These are phyloP conservation scores for Callimorpha dominula DNA, from an alignment of 2,888 invertebrate genomes.

Conservation along the genomic window DNA sequence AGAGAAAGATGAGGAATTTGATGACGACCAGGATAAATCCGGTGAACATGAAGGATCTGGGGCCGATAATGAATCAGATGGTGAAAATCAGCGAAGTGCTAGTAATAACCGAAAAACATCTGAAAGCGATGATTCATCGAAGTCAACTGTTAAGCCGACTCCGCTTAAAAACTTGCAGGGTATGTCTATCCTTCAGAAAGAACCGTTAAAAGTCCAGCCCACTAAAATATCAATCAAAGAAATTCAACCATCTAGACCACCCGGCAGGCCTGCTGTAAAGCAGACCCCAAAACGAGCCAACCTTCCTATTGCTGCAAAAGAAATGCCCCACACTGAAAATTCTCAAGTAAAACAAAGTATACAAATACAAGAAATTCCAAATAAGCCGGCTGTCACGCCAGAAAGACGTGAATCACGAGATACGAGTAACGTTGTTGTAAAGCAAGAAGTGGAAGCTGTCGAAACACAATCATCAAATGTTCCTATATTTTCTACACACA, in stretches of 20 bases:
- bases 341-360: slow-evolving; percentile 22
- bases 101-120: slow-evolving; percentile 50
- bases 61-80: slow-evolving; percentile 59
- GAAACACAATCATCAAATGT: slow-evolving; percentile 56
- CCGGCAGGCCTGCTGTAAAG: slow-evolving; percentile 73
- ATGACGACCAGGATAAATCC: slow-evolving; percentile 60
- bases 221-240: slow-evolving; percentile 55
- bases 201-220: slow-evolving; percentile 27
- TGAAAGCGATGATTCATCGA: slow-evolving; percentile 61
- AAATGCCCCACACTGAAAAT: slow-evolving; percentile 50
- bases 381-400: slow-evolving; percentile 28
- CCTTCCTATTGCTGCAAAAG: slow-evolving; percentile 56
- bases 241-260: slow-evolving; percentile 51
- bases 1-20: slow-evolving; percentile 62
- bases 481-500: slow-evolving; percentile 72
- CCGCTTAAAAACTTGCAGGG: slow-evolving; percentile 63
- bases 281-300: slow-evolving; percentile 79
- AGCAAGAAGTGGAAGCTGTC: slow-evolving; percentile 69
- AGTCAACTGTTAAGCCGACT: slow-evolving; percentile 29
- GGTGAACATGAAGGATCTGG: slow-evolving; percentile 55
- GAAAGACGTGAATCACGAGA: slow-evolving; percentile 64
- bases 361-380: slow-evolving; percentile 18
- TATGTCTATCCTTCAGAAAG: slow-evolving; percentile 57
- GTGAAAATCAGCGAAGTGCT: slow-evolving; percentile 51
- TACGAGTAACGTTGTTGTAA: slow-evolving; percentile 69